Base-by-base conservation (phyloP, 92 coral and sea anemone genomes). In the Phenganax subtilis region DNA sequence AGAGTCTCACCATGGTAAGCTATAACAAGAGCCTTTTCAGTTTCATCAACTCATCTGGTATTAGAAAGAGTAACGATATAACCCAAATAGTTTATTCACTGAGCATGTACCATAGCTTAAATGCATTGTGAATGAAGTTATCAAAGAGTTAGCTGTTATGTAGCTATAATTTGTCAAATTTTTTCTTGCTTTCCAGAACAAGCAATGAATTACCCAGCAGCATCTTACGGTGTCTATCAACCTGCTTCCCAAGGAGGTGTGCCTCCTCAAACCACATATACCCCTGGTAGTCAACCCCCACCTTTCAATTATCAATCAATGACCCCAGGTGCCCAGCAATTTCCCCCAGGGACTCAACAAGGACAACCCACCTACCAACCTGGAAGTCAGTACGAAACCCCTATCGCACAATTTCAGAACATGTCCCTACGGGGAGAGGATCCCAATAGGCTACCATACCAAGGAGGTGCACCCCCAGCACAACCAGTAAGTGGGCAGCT, bases 211-310 rank as follows among this genome's bases (percentile, higher is more conserved):
- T 75, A 81, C 14, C 58, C 85, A 0, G 82, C 84, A 27, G 84
- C 86, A 57, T 59, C 82, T 16, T 79, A 79, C 54, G 73, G 83
- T 12, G 69, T 65, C 56, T 79, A 79, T 54, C 66, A 77, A 84
- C 82, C 86, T 55, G 81, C 83, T 51, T 75, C 82, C 51, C 83
- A 81, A 75, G 84, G 70, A 71, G 84, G 79, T 57, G 73, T 75
- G 75, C 87, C 57, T 58, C 53, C 66, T 57, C 71, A 37, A 77
- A 8, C 71, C 54, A 77, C 55, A 10, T 77, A 60, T 56, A 62
- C 75, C 63, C 81, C 75, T 54, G 85, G 85, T 2, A 9, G 71
- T 66, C 88, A 85, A 47, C 82, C 92, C 30, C 37, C 82, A 31
- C 84, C 83, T 27, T 84, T 83, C 28, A 85, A 82, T 74, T 72